Evolutionary conservation across 1,140 invertebrate genomes (phyloP).

Genomic region (Tenebrio molitor): DNA sequence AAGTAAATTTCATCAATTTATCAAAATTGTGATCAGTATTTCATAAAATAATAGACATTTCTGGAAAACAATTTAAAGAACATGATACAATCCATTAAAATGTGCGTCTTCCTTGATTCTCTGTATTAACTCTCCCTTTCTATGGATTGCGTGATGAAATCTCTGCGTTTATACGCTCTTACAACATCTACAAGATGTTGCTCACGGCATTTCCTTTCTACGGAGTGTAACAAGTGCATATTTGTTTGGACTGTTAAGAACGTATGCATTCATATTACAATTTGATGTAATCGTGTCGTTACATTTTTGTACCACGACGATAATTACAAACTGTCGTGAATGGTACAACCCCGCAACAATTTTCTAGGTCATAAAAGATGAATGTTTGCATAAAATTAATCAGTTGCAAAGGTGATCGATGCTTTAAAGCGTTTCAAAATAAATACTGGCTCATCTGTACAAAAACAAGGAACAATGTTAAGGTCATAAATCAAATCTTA

Average conservation of each 20-base stretch:
- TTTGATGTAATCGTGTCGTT: constrained; percentile 17
- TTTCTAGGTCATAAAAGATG: constrained; percentile 18
- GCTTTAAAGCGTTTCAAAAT: background rate
- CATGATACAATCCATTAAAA: background rate
- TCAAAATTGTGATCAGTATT: too few species aligned
- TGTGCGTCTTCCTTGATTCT: constrained; percentile 8
- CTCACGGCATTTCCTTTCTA: constrained; percentile 35
- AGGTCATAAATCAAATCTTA: background rate
- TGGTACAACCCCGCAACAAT: constrained; percentile 4
- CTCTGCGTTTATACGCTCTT: background rate
- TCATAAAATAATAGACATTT: too few species aligned
- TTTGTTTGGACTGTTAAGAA: constrained; percentile 8
- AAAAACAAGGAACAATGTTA: background rate
- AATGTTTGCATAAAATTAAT: constrained; percentile 1
- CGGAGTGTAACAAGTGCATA: constrained; percentile 28
- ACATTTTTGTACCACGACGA: constrained; percentile 19
- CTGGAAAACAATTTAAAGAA: background rate
- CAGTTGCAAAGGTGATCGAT: background rate
- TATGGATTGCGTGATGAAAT: constrained; percentile 14
- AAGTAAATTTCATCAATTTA: too few species aligned
- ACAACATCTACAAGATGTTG: constrained; percentile 28
- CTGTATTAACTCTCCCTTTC: constrained; percentile 13
- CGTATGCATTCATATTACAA: constrained; percentile 24
- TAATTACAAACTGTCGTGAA: constrained; percentile 1
- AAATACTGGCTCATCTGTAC: background rate